These are phyloP conservation scores for Rhyacophila evoluta DNA, from an alignment of 2,888 invertebrate genomes.

Conservation along the genomic window DNA sequence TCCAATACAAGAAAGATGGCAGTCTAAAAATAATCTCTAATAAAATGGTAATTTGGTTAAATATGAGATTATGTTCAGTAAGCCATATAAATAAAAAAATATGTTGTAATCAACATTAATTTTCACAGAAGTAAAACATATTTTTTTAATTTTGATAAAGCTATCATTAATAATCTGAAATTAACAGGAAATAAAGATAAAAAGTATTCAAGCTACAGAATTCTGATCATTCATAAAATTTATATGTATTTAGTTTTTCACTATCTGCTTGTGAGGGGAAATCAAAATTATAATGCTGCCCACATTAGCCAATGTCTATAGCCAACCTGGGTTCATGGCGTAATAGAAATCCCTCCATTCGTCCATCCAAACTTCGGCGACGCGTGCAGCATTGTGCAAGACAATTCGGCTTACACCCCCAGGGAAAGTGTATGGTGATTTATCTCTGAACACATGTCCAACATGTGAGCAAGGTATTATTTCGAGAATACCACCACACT, in stretches of 20 bases:
- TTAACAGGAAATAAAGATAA: no score
- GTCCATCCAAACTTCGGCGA: conserved; percentile 99
- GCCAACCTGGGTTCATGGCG: conserved; percentile 95
- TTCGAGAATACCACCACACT: conserved; percentile 95
- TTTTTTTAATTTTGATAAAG: no score
- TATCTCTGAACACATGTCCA: conserved; percentile 97
- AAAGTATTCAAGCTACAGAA: no score
- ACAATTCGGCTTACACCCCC: conserved; percentile 98
- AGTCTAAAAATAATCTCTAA: neutral
- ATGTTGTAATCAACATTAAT: no score
- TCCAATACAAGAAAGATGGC: neutral
- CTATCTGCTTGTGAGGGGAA: neutral
- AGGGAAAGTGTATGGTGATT: conserved; percentile 99
- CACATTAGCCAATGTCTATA: conserved; percentile 16
- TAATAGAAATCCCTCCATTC: conserved; percentile 99
- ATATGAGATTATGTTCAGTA: no score
- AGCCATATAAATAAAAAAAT: no score
- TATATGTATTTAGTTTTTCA: neutral
- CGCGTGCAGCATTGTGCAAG: conserved; percentile 97
- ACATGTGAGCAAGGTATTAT: conserved; percentile 96
- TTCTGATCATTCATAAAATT: no score
- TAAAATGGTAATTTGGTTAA: no score
- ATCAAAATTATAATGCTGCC: neutral
- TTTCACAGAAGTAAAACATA: no score
- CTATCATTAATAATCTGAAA: no score